Evolutionary conservation across 2,888 invertebrate species (phyloP).

Genomic region (Ormyrus labotus): DNA sequence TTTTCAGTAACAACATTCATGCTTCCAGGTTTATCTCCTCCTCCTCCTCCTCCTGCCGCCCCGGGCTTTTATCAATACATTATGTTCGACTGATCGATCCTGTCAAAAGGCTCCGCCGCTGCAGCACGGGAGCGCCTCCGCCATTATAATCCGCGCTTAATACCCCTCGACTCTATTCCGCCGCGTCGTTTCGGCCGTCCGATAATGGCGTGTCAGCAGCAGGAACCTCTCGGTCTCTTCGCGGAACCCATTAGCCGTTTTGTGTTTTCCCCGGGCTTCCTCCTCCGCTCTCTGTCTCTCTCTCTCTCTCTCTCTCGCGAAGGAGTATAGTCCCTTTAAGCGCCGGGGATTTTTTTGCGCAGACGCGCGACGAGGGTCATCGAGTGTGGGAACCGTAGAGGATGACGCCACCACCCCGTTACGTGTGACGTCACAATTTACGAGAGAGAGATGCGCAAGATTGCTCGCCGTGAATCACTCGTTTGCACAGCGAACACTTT

Average conservation of each 20-base stretch:
- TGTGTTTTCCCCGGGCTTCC: conserved; percentile 21
- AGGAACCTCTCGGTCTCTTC: conserved; percentile 34
- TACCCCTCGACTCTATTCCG: conserved; percentile 1
- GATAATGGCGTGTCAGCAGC: conserved; percentile 49
- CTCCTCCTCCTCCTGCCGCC: neutral
- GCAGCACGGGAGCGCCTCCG: neutral
- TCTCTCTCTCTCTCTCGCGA: too few relatives aligned
- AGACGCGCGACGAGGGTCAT: conserved; percentile 20
- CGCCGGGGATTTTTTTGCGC: neutral
- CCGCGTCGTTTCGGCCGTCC: neutral
- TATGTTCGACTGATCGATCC: conserved; percentile 4
- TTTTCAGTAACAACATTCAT: too few relatives aligned
- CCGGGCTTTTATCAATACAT: neutral
- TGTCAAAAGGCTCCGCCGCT: neutral
- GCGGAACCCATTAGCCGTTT: conserved; percentile 47
- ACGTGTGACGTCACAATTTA: conserved; percentile 35
- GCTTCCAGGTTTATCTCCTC: too few relatives aligned
- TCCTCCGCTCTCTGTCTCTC: neutral
- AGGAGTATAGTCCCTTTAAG: neutral
- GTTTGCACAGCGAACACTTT: conserved; percentile 5
- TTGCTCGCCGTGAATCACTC: conserved; percentile 26
- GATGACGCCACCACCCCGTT: conserved; percentile 32
- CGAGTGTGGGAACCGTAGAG: conserved; percentile 42
- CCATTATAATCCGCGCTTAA: neutral
- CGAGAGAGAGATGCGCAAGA: neutral